Base-by-base conservation (phyloP, 2,888 invertebrate genomes). In the Ophioninae sp. region DNA sequence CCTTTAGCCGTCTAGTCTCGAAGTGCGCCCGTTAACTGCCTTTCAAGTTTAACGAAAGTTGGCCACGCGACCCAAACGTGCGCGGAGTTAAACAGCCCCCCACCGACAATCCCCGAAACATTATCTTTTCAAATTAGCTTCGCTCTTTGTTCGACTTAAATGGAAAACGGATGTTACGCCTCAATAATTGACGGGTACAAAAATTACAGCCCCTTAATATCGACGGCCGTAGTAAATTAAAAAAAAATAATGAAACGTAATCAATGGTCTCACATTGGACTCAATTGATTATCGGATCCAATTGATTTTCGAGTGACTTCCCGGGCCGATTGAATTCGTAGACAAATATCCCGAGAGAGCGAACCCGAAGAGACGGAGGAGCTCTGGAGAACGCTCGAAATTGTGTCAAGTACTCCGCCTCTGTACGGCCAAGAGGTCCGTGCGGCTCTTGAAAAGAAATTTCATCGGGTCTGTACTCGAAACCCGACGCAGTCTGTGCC, bases 21-120 rank as follows among this genome's bases (percentile, higher is more conserved):
- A 39, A 72, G 71, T 65, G 84, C 87, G 86, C 10, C 3, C 44
- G 9, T 87, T 87, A 87, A 87, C 85, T 85, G 83, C 87, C 85
- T 86, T 87, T 86, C 83, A 79, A 85, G 59, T 83, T 78, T 75
- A 74, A 84, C 82, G 69, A 84, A 83, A 85, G 86, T 72, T 82
- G 6, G 20, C 37, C 69, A 63, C 75, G 58, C 73, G 10, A 20
- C 13, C 74, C 69, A 68, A 51, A 78, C 74, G 74, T n/a, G 69
- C 56, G 59, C 61, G 22, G 69, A 65, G 71, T 61, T 78, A 67
- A 56, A 3, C 44, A 63, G 7, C 73, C 13, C 64, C 64, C 64
- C 58, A 56, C 37, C 64, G 13, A 39, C n/a, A 20, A 44, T 44
- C 30, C 41, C n/a, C 22, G 23, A 13, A 44, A n/a, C 10, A 39